Conservation (phyloP, 1,140 invertebrate genomes). For the Leptinotarsa undecemlineata region DNA sequence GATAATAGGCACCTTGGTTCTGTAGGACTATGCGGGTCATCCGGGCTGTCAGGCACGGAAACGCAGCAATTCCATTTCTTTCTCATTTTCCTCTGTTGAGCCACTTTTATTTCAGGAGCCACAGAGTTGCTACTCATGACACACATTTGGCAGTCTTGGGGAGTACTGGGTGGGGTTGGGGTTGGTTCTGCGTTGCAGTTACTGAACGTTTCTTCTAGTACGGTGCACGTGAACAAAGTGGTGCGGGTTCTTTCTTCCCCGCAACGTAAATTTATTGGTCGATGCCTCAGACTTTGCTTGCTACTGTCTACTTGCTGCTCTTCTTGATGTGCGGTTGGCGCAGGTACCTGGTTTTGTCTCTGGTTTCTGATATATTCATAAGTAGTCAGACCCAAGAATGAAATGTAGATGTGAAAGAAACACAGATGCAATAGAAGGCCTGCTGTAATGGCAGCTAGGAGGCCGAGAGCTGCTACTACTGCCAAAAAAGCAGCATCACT, state of each 20-base stretch:
- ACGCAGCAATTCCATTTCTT: conserved; percentile 62
- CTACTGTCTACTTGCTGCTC: conserved; percentile 21
- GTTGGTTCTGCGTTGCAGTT: conserved; percentile 47
- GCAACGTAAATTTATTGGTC: conserved; percentile 52
- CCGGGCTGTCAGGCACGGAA: conserved; percentile 61
- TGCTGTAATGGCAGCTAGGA: conserved; percentile 75
- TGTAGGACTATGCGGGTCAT: conserved; percentile 53
- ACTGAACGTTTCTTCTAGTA: conserved; percentile 53
- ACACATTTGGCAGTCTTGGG: conserved; percentile 54
- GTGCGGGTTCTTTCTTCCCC: conserved; percentile 50
- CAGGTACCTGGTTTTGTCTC: conserved; percentile 49
- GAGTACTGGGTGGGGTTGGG: conserved; percentile 52
- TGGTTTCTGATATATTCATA: conserved; percentile 83
- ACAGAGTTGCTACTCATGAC: conserved; percentile 46
- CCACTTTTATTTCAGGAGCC: conserved; percentile 36
- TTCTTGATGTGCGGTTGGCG: not conserved
- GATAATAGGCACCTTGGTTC: conserved; percentile 51
- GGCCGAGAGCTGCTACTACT: conserved; percentile 67
- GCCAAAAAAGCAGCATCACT: conserved; percentile 65
- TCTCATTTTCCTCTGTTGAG: conserved; percentile 41
- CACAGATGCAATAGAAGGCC: conserved; percentile 84
- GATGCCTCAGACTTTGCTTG: conserved; percentile 28
- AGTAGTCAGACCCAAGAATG: conserved; percentile 80
- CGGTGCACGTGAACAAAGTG: conserved; percentile 54
- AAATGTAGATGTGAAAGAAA: conserved; percentile 88